Percentiles rank a stretch among this genome's conserved stretches.
These are phyloP conservation scores for Oegoconia quadripuncta DNA, from an alignment of 2,888 invertebrate genomes.

Conservation along the genomic window DNA sequence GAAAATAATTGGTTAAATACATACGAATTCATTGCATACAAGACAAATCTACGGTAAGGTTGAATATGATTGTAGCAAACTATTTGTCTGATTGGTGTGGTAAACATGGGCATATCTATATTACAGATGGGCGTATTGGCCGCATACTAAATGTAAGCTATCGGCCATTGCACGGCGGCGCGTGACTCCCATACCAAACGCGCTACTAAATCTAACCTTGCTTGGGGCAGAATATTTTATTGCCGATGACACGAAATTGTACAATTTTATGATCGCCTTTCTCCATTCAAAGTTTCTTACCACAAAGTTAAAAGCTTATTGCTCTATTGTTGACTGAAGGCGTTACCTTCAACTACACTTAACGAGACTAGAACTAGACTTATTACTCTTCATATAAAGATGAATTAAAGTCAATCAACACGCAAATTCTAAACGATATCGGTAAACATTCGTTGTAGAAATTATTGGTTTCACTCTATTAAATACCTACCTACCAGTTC, in stretches of 20 bases:
- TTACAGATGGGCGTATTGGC: slow-evolving; percentile 50
- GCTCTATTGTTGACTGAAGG: too few species aligned
- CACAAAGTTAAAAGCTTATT: neutral
- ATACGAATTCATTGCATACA: too few species aligned
- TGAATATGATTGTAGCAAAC: slow-evolving; percentile 12
- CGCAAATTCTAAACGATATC: too few species aligned
- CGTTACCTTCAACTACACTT: neutral
- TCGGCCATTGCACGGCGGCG: slow-evolving; percentile 51
- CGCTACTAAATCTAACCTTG: slow-evolving; percentile 42
- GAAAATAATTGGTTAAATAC: too few species aligned
- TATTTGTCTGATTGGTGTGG: slow-evolving; percentile 35
- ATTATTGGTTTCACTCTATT: too few species aligned
- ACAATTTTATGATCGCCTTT: neutral
- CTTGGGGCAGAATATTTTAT: slow-evolving; percentile 33
- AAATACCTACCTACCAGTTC: too few species aligned
- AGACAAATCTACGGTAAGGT: too few species aligned
- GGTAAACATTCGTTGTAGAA: too few species aligned
- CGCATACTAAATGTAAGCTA: slow-evolving; percentile 57
- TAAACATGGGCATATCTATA: slow-evolving; percentile 51
- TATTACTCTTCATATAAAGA: too few species aligned
- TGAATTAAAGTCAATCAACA: too few species aligned
- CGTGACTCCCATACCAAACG: slow-evolving; percentile 51
- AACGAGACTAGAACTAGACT: neutral
- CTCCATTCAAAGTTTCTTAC: neutral
- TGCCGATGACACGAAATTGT: slow-evolving; percentile 31